Percentiles rank a stretch among this genome's conserved stretches.
phyloP scores from a whole-genome alignment of 2,797 vertebrate species.

The Myripristis jacobus region DNA sequence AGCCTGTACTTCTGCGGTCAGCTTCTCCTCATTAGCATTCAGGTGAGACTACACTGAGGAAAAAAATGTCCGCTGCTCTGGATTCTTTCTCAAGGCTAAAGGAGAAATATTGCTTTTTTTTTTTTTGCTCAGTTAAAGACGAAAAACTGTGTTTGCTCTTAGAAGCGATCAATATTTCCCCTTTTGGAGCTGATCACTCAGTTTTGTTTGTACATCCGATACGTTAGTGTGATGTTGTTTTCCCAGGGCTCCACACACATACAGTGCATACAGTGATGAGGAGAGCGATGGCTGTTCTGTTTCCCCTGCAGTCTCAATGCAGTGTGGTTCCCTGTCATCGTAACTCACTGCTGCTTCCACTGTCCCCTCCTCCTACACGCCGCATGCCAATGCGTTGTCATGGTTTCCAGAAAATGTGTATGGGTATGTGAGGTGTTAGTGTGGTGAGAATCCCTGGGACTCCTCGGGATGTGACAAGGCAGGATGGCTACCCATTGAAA shows the following conservation, averaged over 20 bases:
- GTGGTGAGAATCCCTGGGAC: conserved; percentile 32
- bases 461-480: conserved; percentile 11
- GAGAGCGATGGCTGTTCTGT: conserved; percentile 25
- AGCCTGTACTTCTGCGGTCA: conserved; percentile 32
- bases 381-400: conserved; percentile 69
- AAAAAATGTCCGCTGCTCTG: conserved; percentile 18
- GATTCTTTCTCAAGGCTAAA: conserved; percentile 7
- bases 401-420: conserved; percentile 64
- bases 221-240: conserved; percentile 54
- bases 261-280: conserved; percentile 48
- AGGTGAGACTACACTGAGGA: conserved; percentile 50
- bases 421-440: conserved; percentile 58
- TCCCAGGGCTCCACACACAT: conserved; percentile 19
- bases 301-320: conserved; percentile 65
- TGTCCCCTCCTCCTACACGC: conserved; percentile 38
- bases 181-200: conserved; percentile 31
- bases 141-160: conserved; percentile 20
- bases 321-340: conserved; percentile 53
- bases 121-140: too few species aligned
- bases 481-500: background rate
- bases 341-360: conserved; percentile 48
- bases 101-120: conserved; percentile 25
- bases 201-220: conserved; percentile 31
- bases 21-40: conserved; percentile 67
- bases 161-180: conserved; percentile 54